Base-by-base conservation (phyloP, 2,113 vertebrate species). In the Apaloderma vittatum region DNA sequence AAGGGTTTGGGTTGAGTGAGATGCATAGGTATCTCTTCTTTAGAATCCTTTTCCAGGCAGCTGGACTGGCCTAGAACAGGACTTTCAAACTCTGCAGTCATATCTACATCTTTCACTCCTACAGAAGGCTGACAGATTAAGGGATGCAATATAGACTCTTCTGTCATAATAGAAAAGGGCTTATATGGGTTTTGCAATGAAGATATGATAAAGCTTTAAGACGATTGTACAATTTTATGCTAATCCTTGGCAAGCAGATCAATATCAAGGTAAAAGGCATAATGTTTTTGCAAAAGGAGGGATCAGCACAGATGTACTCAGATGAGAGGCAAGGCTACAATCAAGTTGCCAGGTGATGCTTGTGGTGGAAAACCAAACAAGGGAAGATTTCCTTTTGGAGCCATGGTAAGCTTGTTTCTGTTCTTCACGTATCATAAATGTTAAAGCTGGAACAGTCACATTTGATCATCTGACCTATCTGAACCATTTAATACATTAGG, bases 231-330 rank as follows among this genome's bases (percentile, higher is more conserved):
- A 88, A 73, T 66, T 88, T 70, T 93, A 92, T 88, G 90, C 57
- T 96, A 96, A 97, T 93, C 95, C 82, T 84, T 11, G 0, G 26
- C 82, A 92, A 90, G 68, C 23, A 97, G 95, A 96, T 93, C 88
- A 72, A 59, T 94, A 94, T 93, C 90, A 90, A 75, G 27, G 62
- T 74, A 95, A 93, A 91, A 94, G 34, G 45, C 89, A 61, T 80
- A 86, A 92, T 63, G 48, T 45, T 96, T 94, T 78, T 87, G 49
- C 66, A 91, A 88, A 89, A 80, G 37, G 48, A 90, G 45, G 32
- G 72, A 81, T 93, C 79, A 84, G 55, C 57, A 52, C 1, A 4
- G 55, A 75, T 61, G 30, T 78, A 66, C 26, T 80, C 61, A 67
- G 78, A 68, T 57, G 68, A 94, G 52, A 93, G 32, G 62, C 48